phyloP scores from a whole-genome alignment of 2,888 invertebrate genomes.

The Troides aeacus region DNA sequence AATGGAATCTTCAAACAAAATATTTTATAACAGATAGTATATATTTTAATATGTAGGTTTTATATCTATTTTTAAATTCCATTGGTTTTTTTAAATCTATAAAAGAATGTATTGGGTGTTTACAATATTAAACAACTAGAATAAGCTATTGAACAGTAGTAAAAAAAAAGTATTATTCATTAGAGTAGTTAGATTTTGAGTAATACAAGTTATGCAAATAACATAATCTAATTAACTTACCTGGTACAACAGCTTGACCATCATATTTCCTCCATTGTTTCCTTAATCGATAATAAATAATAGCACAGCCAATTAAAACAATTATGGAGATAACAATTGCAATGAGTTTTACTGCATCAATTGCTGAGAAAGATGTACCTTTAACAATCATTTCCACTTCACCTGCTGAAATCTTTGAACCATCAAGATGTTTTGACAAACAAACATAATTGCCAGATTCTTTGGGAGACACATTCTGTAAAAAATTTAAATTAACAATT shows the following conservation, averaged over 20 bases:
- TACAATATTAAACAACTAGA: too few relatives aligned
- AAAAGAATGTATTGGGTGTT: too few relatives aligned
- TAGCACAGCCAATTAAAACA: conserved; percentile 65
- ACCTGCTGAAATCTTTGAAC: conserved; percentile 74
- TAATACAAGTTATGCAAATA: too few relatives aligned
- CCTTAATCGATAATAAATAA: conserved; percentile 65
- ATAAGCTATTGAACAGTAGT: too few relatives aligned
- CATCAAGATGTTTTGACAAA: conserved; percentile 79
- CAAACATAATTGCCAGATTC: conserved; percentile 84
- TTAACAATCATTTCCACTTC: conserved; percentile 82
- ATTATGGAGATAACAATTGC: conserved; percentile 71
- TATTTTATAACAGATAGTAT: too few relatives aligned
- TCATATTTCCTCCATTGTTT: conserved; percentile 71
- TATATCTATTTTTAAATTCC: too few relatives aligned
- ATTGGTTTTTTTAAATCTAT: too few relatives aligned
- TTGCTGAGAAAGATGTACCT: conserved; percentile 60
- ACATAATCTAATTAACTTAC: conserved; percentile 39
- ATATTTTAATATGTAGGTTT: too few relatives aligned
- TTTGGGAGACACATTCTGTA: conserved; percentile 80
- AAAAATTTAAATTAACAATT: conserved; percentile 31
- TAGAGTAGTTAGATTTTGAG: too few relatives aligned
- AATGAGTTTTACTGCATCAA: conserved; percentile 70
- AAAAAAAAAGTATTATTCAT: too few relatives aligned
- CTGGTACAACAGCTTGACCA: conserved; percentile 59
- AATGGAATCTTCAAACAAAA: too few relatives aligned